A percentile compares a stretch with the other conserved stretches of the same genome.
These are phyloP conservation scores for Choloepus didactylus DNA, from an alignment of 2,797 vertebrate species.

Conservation along the genomic window DNA sequence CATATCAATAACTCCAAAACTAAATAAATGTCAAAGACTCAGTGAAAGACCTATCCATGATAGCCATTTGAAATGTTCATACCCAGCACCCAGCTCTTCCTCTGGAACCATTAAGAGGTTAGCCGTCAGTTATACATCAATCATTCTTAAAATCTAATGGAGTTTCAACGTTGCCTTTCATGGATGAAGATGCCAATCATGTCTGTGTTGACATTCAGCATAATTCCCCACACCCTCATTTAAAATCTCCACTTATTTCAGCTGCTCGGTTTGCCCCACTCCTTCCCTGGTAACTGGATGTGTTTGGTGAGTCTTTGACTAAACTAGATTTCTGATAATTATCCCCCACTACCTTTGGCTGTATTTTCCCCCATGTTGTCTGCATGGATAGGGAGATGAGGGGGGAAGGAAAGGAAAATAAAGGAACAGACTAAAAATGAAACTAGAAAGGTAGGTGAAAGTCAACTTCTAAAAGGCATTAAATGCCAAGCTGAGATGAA, in stretches of 20 bases:
- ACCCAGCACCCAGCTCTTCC: background rate
- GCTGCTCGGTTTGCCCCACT: background rate
- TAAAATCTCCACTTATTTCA: background rate
- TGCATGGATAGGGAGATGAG: background rate
- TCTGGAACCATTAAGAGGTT: background rate
- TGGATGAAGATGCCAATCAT: accelerated
- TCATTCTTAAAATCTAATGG: background rate
- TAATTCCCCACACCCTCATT: background rate
- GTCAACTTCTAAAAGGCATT: background rate
- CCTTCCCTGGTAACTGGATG: background rate
- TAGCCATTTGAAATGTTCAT: background rate
- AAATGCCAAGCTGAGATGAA: background rate
- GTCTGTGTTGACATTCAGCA: background rate
- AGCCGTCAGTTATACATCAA: background rate
- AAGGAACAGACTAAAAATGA: background rate
- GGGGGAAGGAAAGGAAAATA: background rate
- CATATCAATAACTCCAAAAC: background rate
- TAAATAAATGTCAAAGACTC: background rate
- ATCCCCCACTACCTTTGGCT: background rate
- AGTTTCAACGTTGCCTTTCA: accelerated
- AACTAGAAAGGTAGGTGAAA: background rate
- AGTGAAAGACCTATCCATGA: background rate
- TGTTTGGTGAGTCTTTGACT: background rate
- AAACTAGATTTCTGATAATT: background rate
- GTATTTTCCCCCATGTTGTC: accelerated